Conservation (phyloP, 2,888 invertebrate genomes). For the Ormyrus nitidulus region DNA sequence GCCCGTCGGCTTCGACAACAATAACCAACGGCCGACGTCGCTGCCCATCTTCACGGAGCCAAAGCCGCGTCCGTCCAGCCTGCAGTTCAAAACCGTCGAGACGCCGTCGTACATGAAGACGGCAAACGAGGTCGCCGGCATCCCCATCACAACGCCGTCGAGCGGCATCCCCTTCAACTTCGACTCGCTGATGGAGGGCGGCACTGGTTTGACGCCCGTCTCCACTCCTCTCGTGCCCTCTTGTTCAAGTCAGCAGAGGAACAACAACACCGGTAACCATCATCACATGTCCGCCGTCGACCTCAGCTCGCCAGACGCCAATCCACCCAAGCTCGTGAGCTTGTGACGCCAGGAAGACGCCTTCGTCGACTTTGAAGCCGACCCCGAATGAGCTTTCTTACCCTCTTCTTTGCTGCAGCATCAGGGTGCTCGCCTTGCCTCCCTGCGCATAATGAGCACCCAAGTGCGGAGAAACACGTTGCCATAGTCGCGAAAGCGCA, state of each 20-base stretch:
- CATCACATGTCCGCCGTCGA: conserved; percentile 77
- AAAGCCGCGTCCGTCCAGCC: conserved; percentile 68
- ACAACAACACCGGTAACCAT: conserved; percentile 72
- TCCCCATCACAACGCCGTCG: conserved; percentile 91
- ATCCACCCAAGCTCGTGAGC: conserved; percentile 87
- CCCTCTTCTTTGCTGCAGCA: not conserved
- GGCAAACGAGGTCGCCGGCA: conserved; percentile 83
- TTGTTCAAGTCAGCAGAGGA: conserved; percentile 87
- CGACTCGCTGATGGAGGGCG: conserved; percentile 94
- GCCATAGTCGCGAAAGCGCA: not conserved
- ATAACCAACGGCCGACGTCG: conserved; percentile 73
- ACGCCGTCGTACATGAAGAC: conserved; percentile 74
- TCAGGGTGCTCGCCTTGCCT: not conserved
- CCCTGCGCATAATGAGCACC: not conserved
- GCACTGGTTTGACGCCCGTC: conserved; percentile 93
- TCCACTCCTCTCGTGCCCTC: conserved; percentile 82
- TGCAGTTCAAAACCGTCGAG: conserved; percentile 70
- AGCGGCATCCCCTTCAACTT: conserved; percentile 92
- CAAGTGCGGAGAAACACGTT: not conserved
- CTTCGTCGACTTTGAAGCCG: conserved; percentile 33
- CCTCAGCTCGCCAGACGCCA: conserved; percentile 85
- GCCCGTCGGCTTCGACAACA: conserved; percentile 72
- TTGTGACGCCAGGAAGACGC: conserved; percentile 80
- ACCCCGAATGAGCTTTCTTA: conserved; percentile 61
- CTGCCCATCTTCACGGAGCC: conserved; percentile 71